Conservation (phyloP, 64 coral and sea anemone species). For the Porites australiensis region DNA sequence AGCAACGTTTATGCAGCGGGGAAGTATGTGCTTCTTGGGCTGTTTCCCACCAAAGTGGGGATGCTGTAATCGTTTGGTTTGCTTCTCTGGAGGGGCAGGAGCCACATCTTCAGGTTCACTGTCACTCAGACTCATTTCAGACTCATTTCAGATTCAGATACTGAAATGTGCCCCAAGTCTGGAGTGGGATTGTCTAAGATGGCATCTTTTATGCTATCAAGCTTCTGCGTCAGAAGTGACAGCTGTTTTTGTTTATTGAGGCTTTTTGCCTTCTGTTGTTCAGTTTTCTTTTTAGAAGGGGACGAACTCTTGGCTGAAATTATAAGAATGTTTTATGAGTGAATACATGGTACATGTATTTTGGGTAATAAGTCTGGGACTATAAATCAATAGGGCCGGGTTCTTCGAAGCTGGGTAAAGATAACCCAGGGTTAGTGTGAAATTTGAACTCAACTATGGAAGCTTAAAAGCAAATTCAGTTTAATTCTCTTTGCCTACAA, state of each 20-base stretch:
- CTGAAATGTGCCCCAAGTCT: background rate
- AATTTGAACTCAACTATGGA: too few relatives aligned
- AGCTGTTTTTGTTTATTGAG: conserved; percentile 12
- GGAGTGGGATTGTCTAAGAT: background rate
- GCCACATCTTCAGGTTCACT: background rate
- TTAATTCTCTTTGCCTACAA: too few relatives aligned
- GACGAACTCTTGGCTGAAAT: too few relatives aligned
- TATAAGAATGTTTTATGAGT: too few relatives aligned
- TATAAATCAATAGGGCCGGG: background rate
- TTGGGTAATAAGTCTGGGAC: too few relatives aligned
- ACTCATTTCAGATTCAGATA: background rate
- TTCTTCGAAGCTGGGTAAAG: too few relatives aligned
- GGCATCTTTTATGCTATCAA: background rate
- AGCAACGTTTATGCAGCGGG: conserved; percentile 21
- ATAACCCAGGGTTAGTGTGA: too few relatives aligned
- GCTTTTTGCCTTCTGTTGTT: background rate
- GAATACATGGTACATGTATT: too few relatives aligned
- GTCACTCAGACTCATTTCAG: conserved; percentile 19
- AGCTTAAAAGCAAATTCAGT: too few relatives aligned
- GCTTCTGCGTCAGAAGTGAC: conserved; percentile 14
- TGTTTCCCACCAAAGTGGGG: conserved; percentile 47
- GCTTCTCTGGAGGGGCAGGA: background rate
- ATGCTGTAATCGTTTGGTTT: conserved; percentile 30
- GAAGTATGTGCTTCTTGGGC: conserved; percentile 18
- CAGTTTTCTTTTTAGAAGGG: too few relatives aligned